Evolutionary conservation across 2,888 invertebrate species (phyloP).

Genomic region (Odontocerum albicorne): DNA sequence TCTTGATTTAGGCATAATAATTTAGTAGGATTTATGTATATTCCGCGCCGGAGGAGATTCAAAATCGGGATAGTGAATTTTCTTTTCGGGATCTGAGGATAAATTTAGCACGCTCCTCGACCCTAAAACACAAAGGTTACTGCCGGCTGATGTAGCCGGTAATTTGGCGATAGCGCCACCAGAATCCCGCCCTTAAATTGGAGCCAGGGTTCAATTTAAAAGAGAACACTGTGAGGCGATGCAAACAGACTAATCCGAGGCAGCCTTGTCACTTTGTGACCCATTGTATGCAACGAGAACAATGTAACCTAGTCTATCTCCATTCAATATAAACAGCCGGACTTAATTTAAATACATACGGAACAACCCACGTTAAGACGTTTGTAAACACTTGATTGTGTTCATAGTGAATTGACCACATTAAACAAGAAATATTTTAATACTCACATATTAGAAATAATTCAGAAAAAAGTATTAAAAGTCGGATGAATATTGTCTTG

Average conservation of each 20-base stretch:
- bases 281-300: background rate
- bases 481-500: too few relatives aligned
- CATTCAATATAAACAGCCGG: too few relatives aligned
- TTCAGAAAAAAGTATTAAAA: too few relatives aligned
- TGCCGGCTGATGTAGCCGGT: background rate
- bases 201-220: background rate
- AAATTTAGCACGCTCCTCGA: slow-evolving; percentile 8
- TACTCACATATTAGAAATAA: too few relatives aligned
- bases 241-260: background rate
- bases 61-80: slow-evolving; percentile 5
- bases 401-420: too few relatives aligned
- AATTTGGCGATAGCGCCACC: background rate
- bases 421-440: too few relatives aligned
- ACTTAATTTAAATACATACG: too few relatives aligned
- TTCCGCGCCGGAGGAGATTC: slow-evolving; percentile 7
- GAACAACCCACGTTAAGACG: too few relatives aligned
- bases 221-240: background rate
- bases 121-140: slow-evolving; percentile 8
- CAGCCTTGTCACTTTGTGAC: background rate
- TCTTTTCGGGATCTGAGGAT: background rate
- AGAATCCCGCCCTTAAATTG: background rate
- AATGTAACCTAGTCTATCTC: too few relatives aligned
- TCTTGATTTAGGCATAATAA: too few relatives aligned
- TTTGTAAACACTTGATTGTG: too few relatives aligned
- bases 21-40: too few relatives aligned